These are phyloP conservation scores for Lepidurus couesii DNA, from an alignment of 1,140 invertebrate genomes.

Conservation along the genomic window DNA sequence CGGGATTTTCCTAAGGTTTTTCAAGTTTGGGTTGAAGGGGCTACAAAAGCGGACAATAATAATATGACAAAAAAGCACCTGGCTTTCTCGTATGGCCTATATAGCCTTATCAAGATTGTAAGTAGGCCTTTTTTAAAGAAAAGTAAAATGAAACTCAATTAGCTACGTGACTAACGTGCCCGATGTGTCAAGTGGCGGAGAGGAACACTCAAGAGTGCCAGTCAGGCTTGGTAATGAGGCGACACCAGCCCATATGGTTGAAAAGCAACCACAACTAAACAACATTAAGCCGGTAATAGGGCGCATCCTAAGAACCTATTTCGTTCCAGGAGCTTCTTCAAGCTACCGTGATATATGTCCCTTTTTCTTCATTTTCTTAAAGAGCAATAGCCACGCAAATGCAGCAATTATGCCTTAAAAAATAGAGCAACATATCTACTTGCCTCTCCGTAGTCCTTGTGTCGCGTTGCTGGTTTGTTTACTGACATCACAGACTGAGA, in stretches of 20 bases:
- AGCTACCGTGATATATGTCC: not conserved
- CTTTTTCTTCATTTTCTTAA: not conserved
- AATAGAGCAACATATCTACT: too few species aligned
- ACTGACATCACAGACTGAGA: too few species aligned
- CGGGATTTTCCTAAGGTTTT: too few species aligned
- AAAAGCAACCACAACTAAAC: not conserved
- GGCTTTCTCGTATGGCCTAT: not conserved
- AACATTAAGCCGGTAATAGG: not conserved
- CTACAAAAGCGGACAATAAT: too few species aligned
- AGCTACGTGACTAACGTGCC: not conserved
- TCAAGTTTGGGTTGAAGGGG: too few species aligned
- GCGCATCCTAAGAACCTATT: not conserved
- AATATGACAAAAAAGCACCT: not conserved
- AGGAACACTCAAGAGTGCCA: slow-evolving; percentile 14
- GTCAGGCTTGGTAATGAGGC: slow-evolving; percentile 11
- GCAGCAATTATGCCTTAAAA: too few species aligned
- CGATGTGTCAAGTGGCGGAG: not conserved
- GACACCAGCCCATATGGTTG: not conserved
- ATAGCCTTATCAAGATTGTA: not conserved
- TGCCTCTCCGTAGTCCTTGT: too few species aligned
- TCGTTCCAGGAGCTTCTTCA: not conserved
- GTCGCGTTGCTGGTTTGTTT: too few species aligned
- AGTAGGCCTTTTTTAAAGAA: not conserved
- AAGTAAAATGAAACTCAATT: not conserved
- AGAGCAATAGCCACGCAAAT: too few species aligned